A percentile compares a stretch with the other conserved stretches of the same genome.
These are phyloP conservation scores for Corythornis vintsioides DNA, from an alignment of 2,113 vertebrate species.

Conservation along the genomic window DNA sequence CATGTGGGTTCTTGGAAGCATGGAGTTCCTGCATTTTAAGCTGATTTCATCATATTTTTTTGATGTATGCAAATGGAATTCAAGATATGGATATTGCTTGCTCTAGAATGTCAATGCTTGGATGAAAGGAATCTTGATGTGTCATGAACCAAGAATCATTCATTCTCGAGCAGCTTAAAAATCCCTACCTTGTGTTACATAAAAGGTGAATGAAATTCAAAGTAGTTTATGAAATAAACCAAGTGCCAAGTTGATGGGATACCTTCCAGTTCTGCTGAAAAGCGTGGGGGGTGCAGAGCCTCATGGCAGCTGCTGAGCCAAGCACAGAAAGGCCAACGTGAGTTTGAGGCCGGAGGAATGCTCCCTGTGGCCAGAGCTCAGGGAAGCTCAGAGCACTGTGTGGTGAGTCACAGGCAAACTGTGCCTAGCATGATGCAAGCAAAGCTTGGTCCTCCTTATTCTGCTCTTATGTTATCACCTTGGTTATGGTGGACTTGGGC, in stretches of 20 bases:
- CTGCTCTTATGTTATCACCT: neutral
- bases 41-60: neutral
- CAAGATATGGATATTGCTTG: neutral
- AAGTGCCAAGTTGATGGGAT: neutral
- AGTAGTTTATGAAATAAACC: neutral
- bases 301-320: neutral
- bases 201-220: neutral
- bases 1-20: neutral
- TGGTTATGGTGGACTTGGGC: neutral
- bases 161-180: neutral
- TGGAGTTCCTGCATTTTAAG: neutral
- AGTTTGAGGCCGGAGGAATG: neutral
- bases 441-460: neutral
- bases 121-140: neutral
- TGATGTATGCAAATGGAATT: neutral
- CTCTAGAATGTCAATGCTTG: neutral
- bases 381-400: neutral
- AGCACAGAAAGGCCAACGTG: neutral
- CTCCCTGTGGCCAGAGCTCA: neutral
- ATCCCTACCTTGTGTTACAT: neutral
- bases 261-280: accelerated
- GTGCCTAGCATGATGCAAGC: neutral
- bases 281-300: neutral
- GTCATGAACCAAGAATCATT: neutral
- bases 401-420: neutral